Conservation (phyloP, 2,888 invertebrate species). For the Drosophila monieri region DNA sequence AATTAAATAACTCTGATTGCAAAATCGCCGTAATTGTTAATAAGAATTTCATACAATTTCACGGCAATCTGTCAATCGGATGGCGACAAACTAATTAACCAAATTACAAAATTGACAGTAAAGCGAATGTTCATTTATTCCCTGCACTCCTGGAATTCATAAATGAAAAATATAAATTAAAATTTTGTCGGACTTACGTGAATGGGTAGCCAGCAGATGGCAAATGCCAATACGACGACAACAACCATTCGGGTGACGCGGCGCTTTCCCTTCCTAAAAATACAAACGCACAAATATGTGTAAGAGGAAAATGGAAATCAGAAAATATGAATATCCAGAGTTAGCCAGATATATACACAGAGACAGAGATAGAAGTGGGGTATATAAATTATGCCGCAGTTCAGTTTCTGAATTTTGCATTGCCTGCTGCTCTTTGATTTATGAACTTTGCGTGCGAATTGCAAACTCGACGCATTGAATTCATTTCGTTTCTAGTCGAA, state of each 20-base stretch:
- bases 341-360: not conserved
- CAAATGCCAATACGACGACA: constrained; percentile 95
- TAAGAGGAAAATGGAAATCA: constrained; percentile 2
- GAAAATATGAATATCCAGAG: not conserved
- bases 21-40: not conserved
- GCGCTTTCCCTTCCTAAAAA: constrained; percentile 89
- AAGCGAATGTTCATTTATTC: not conserved
- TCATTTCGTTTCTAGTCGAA: not conserved
- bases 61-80: not conserved
- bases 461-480: not conserved
- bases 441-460: constrained; percentile 24
- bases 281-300: not conserved
- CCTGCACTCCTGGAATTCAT: not conserved
- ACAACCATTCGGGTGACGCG: constrained; percentile 96
- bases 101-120: not conserved
- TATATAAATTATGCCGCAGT: constrained; percentile 17
- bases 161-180: not conserved
- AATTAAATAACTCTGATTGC: not conserved
- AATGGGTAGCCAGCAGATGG: constrained; percentile 97
- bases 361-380: not conserved
- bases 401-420: constrained; percentile 16
- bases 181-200: constrained; percentile 87
- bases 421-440: constrained; percentile 33
- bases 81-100: not conserved
- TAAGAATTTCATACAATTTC: not conserved